Conservation (phyloP, 2,113 vertebrate genomes). For the Ginglymostoma cirratum region DNA sequence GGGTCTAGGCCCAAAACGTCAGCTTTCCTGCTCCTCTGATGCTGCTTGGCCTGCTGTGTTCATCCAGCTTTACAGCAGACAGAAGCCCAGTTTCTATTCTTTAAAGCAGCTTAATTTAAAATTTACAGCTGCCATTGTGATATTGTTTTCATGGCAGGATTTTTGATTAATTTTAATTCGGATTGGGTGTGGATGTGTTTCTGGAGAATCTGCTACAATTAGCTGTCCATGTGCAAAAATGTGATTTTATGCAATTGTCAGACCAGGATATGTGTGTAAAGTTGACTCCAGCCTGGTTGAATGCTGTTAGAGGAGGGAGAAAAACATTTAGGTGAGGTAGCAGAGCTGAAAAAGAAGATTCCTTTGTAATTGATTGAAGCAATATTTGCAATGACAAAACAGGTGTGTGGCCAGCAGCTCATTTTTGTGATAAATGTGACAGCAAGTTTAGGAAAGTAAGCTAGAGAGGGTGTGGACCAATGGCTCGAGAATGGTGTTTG, state of each 20-base stretch:
- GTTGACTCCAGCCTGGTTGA: not conserved
- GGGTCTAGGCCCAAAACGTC: too few relatives aligned
- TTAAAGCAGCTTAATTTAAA: not conserved
- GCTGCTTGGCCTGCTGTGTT: too few relatives aligned
- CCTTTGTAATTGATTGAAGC: too few relatives aligned
- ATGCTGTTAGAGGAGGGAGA: not conserved
- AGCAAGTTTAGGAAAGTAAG: not conserved
- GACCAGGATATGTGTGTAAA: not conserved
- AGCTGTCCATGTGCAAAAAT: not conserved
- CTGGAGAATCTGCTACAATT: not conserved
- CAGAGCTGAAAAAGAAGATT: too few relatives aligned
- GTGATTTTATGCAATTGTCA: not conserved
- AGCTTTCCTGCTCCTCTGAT: too few relatives aligned
- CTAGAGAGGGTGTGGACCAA: not conserved
- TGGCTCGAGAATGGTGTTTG: not conserved
- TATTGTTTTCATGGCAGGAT: not conserved
- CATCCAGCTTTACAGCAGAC: not conserved
- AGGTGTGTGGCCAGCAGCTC: not conserved
- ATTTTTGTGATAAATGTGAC: not conserved
- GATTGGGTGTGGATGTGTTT: not conserved
- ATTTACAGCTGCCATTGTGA: not conserved
- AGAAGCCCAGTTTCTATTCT: not conserved
- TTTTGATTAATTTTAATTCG: not conserved
- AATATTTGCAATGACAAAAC: too few relatives aligned
- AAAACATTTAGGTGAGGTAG: not conserved